Conservation (phyloP, 2,797 vertebrate genomes). For the Muraenolepis orangiensis region DNA sequence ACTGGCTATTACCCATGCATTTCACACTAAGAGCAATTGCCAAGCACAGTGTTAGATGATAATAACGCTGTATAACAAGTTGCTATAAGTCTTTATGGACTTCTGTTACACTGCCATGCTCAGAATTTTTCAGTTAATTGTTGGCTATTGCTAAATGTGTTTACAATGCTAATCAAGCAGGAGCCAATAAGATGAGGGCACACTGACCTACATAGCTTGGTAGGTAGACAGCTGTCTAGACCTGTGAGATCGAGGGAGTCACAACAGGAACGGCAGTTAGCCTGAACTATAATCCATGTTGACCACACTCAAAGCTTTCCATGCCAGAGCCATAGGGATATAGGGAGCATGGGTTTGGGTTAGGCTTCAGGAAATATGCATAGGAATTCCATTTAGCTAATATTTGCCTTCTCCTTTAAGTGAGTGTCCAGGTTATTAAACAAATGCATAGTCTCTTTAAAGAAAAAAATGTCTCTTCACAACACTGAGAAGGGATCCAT, state of each 20-base stretch:
- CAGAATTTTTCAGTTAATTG: background rate
- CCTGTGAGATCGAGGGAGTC: constrained; percentile 22
- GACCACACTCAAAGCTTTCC: constrained; percentile 13
- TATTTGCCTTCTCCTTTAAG: background rate
- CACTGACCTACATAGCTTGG: background rate
- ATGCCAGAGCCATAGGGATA: constrained; percentile 7
- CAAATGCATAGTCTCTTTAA: background rate
- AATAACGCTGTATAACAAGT: background rate
- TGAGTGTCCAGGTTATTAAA: background rate
- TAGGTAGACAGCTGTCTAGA: constrained; percentile 34
- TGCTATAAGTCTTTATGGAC: background rate
- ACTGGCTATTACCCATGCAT: background rate
- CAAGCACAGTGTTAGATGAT: background rate
- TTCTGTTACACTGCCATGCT: background rate
- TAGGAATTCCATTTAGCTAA: background rate
- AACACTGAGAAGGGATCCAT: background rate
- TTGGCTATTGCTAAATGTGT: background rate
- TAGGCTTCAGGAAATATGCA: background rate
- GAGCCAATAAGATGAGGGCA: background rate
- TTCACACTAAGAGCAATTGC: background rate
- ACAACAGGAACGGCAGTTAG: constrained; percentile 35
- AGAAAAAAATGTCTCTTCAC: constrained; percentile 27
- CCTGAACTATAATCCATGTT: constrained; percentile 50
- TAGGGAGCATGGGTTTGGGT: background rate
- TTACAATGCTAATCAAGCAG: background rate